Evolutionary conservation across 2,888 invertebrate genomes (phyloP), one percentile per base, ranked within the genome.

Genomic region (Tricholauxania praeusta): DNA sequence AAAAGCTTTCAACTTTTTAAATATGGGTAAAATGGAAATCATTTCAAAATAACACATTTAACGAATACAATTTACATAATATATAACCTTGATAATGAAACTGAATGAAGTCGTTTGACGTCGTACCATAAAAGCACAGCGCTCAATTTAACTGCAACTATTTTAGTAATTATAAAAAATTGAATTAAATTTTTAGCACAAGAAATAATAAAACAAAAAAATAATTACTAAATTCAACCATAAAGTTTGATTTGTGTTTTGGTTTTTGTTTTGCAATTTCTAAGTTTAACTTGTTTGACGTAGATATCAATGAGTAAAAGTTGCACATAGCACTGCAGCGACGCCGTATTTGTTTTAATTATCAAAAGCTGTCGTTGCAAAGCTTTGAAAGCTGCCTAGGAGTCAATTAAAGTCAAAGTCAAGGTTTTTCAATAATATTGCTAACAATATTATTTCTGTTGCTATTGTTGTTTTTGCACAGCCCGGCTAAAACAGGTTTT

Each of bases 341-440:
- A 22, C 8, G 55, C 15, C 10, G 28, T 63, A 57, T 72, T 72
- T 72, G 71, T 72, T 70, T 70, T 63, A 63, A 70, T 70, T 70
- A 55, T 47, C 64, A 39, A 39, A 64, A 71, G 53, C 14, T 52
- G 52, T 15, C 51, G 48, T 70, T 74, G 75, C 55, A 59, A 69
- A 71, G 64, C 52, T 49, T 60, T 59, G 48, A 22, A 59, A 57
- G 47, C 48, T 74, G 59, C 73, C 76, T 76, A 76, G 80, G 83
- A 86, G 87, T 87, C 86, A 87, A 79, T 83, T 85, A 83, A 87
- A 87, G 87, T 87, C 87, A 87, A 87, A 87, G 87, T 87, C 87
- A 87, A 87, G 87, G 87, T 83, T 84, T 83, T 83, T 79, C 80
- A 82, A 75, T 74, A 72, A 60, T 75, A 67, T 72, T 75, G 71